These are phyloP conservation scores for Schizothorax lantsangensis DNA, from an alignment of 2,797 vertebrate species.

Conservation along the genomic window DNA sequence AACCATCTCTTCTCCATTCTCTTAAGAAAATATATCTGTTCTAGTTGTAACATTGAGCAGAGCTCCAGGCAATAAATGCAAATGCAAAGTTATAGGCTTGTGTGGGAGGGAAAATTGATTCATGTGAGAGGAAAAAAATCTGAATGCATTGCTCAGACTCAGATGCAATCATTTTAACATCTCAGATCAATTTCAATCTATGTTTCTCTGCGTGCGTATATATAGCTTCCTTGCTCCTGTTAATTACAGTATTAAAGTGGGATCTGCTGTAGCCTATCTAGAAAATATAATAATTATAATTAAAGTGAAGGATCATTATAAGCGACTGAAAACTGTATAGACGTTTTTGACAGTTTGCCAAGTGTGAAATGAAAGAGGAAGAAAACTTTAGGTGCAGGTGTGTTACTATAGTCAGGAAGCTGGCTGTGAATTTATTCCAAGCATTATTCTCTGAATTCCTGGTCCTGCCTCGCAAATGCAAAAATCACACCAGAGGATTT, in stretches of 20 bases:
- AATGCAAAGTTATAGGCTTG: constrained; percentile 43
- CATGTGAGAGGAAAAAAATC: constrained; percentile 1
- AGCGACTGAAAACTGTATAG: neutral
- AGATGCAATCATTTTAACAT: constrained; percentile 31
- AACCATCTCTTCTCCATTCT: constrained; percentile 22
- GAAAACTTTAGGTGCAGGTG: constrained; percentile 15
- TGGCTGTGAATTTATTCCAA: constrained; percentile 10
- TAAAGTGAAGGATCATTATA: neutral
- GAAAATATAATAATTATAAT: constrained; percentile 10
- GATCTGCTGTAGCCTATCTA: neutral
- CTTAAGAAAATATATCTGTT: constrained; percentile 13
- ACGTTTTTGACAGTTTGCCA: neutral
- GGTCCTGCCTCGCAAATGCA: constrained; percentile 8
- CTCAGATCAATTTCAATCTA: constrained; percentile 20
- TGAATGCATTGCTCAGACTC: neutral
- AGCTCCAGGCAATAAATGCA: constrained; percentile 38
- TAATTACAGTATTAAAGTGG: neutral
- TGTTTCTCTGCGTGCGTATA: neutral
- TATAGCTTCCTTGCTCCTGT: neutral
- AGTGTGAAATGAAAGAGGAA: neutral
- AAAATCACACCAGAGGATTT: constrained; percentile 43
- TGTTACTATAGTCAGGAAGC: constrained; percentile 10
- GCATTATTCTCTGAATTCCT: constrained; percentile 27
- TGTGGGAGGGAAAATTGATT: constrained; percentile 48
- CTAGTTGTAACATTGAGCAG: constrained; percentile 19